phyloP scores from a whole-genome alignment of 2,797 vertebrate species.

The Clarias pachynema region DNA sequence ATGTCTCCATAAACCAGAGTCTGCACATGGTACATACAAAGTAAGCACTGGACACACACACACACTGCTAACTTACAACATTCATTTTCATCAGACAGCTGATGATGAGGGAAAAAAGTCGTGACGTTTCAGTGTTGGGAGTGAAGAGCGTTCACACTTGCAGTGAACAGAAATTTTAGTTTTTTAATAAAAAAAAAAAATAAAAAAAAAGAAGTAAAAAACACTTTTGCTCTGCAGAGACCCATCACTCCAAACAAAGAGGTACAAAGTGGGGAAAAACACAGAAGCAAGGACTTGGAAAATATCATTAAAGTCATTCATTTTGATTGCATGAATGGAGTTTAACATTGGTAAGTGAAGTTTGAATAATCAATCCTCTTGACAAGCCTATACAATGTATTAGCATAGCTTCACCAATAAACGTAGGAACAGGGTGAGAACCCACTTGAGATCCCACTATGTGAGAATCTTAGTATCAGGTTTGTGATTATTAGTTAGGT shows the following conservation, averaged over 20 bases:
- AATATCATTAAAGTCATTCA: neutral
- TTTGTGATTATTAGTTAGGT: neutral
- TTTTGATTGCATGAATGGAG: neutral
- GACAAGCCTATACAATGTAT: neutral
- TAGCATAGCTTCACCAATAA: neutral
- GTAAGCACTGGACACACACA: neutral
- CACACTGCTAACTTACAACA: neutral
- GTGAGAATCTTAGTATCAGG: neutral
- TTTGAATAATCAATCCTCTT: neutral
- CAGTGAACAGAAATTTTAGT: neutral
- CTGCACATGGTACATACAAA: constrained; percentile 63
- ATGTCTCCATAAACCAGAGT: constrained; percentile 95
- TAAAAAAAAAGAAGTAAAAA: no score
- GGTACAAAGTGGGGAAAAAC: neutral
- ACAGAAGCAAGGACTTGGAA: neutral
- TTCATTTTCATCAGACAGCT: neutral
- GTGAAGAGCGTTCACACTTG: neutral
- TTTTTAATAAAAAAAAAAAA: no score
- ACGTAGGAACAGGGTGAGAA: neutral
- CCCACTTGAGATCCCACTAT: neutral
- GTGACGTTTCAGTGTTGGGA: neutral
- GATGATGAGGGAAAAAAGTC: neutral
- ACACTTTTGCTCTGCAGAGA: neutral
- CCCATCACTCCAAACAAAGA: constrained; percentile 13
- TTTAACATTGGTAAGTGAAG: neutral